Conservation (phyloP, 2,888 invertebrate species). For the Ctena decussata region DNA sequence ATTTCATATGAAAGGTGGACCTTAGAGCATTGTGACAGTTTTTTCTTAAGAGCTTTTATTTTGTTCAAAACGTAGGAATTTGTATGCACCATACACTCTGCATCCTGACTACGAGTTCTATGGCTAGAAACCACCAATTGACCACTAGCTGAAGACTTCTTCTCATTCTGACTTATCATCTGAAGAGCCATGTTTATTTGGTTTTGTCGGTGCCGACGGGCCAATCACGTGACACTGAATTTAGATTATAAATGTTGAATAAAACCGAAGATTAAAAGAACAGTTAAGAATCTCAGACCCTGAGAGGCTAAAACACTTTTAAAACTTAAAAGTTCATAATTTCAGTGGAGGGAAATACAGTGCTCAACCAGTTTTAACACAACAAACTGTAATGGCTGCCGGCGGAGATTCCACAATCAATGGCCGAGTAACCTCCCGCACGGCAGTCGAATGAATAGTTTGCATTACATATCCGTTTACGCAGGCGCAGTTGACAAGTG, state of each 20-base stretch:
- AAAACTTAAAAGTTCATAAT: background rate
- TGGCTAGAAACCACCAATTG: background rate
- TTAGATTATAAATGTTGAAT: background rate
- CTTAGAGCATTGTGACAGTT: background rate
- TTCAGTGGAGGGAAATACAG: background rate
- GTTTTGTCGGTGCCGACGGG: background rate
- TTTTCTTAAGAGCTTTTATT: background rate
- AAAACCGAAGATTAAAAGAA: background rate
- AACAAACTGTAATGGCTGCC: constrained; percentile 1
- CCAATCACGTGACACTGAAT: background rate
- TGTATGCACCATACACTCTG: background rate
- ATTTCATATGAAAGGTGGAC: background rate
- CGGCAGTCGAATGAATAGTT: too few species aligned
- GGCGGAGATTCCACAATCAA: background rate
- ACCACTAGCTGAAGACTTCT: background rate
- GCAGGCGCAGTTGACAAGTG: too few species aligned
- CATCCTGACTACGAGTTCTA: background rate
- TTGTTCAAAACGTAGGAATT: background rate
- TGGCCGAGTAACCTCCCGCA: too few species aligned
- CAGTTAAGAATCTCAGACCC: background rate
- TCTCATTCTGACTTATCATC: background rate
- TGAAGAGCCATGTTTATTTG: background rate
- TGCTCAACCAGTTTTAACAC: background rate
- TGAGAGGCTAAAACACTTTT: background rate
- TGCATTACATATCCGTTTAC: too few species aligned